Conservation (phyloP, 1,140 invertebrate genomes). For the Psix sp. region DNA sequence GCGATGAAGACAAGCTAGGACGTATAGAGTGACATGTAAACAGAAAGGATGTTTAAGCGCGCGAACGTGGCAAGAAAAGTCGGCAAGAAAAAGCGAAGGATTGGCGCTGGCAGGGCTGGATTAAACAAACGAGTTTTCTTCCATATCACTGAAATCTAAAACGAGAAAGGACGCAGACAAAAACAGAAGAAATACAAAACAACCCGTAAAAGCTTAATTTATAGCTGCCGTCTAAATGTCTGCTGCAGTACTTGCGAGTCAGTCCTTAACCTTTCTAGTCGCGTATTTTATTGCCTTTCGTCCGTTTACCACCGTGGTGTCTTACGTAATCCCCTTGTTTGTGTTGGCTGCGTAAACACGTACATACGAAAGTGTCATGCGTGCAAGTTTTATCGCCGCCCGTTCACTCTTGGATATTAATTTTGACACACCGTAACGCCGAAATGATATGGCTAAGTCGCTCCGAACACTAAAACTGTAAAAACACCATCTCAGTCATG, state of each 20-base stretch:
- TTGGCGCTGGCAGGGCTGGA: conserved; percentile 41
- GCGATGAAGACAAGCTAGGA: conserved; percentile 36
- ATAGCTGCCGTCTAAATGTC: conserved; percentile 61
- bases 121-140: conserved; percentile 54
- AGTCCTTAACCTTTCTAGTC: conserved; percentile 60
- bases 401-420: conserved; percentile 42
- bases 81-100: conserved; percentile 42
- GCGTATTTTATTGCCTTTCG: conserved; percentile 61
- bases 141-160: conserved; percentile 39
- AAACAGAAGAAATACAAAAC: conserved; percentile 54
- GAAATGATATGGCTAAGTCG: conserved; percentile 35
- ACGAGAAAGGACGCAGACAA: conserved; percentile 48
- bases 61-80: conserved; percentile 24
- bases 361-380: conserved; percentile 18
- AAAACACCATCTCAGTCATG: too few relatives aligned
- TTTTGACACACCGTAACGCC: conserved; percentile 28
- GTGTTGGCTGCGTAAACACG: conserved; percentile 28
- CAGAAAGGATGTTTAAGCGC: conserved; percentile 25
- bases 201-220: conserved; percentile 64
- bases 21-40: conserved; percentile 37
- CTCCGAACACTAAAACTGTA: conserved; percentile 1
- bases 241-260: conserved; percentile 46
- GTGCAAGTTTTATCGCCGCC: conserved; percentile 37
- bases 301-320: conserved; percentile 35
- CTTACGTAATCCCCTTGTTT: conserved; percentile 53